Base-by-base conservation (phyloP, 1,140 invertebrate genomes). In the Grapholita molesta region DNA sequence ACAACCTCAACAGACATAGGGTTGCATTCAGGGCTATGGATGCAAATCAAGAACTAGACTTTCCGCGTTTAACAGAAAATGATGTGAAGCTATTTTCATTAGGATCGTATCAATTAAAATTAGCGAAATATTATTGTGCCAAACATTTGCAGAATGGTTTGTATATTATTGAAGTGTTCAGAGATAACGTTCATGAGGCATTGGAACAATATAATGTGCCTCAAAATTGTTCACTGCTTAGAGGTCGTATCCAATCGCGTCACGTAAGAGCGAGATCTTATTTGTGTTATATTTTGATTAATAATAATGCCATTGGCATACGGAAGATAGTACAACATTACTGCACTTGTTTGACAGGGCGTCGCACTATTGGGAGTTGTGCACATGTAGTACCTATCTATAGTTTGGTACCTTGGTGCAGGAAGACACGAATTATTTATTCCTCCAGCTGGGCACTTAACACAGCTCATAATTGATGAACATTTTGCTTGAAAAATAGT, bases 61-160 rank as follows among this genome's bases (percentile, higher is more conserved):
- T 77, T 52, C 69, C 72, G 48, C 48, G 66, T 21, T 25, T 77
- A 12, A 72, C 72, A 2, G 70, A 64, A 55, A 69, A 72, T 57
- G 75, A 77, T 23, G 53, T 77, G 53, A 74, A 55, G n/a, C 68
- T 73, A 42, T 75, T 79, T 21, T 68, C 73, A 18, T 57, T 79
- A 42, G 72, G 75, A 3, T 57, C 33, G 7, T 76, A 79, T 52
- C 77, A 79, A 25, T 66, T 79, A 21, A 77, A 70, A 64, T 35
- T 75, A 11, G 75, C 71, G n/a, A 68, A 71, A 15, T 76, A 71
- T 15, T 77, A 79, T 30, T 71, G 70, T 52, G 53, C 67, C 28
- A 75, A 77, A 38, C 72, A 76, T 57, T 66, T 73, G 35, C 64
- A 65, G 71, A 72, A 71, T 42, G 72, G 69, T 25, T 12, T 64